Percentiles rank a stretch among this genome's conserved stretches.
Evolutionary conservation across 2,888 invertebrate genomes (phyloP).

Genomic region (Minunthozetes semirufus): DNA sequence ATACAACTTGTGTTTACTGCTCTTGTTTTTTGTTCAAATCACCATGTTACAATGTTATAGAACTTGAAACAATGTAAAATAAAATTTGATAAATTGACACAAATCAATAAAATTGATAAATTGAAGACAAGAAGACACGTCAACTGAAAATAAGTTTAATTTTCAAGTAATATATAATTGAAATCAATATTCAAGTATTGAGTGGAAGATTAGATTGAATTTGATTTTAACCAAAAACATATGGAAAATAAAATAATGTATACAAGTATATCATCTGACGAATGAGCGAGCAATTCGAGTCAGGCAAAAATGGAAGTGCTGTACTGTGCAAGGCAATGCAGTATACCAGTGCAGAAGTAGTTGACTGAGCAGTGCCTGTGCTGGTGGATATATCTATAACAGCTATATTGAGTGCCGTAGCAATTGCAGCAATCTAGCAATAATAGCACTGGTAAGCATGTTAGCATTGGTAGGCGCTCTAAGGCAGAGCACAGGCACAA

Average conservation of each 20-base stretch:
- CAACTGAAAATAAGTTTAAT: background rate
- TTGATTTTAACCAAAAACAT: background rate
- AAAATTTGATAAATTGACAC: background rate
- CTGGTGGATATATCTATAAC: too few relatives aligned
- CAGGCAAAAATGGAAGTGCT: too few relatives aligned
- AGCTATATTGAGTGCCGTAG: too few relatives aligned
- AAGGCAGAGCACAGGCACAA: background rate
- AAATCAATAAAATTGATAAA: background rate
- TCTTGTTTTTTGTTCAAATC: too few relatives aligned
- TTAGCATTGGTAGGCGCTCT: too few relatives aligned
- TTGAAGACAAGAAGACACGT: conserved; percentile 13
- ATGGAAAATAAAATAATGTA: background rate
- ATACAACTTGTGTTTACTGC: too few relatives aligned
- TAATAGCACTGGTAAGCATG: too few relatives aligned
- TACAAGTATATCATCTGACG: background rate
- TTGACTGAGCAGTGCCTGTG: too few relatives aligned
- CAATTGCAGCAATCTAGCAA: too few relatives aligned
- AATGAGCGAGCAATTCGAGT: conserved; percentile 9
- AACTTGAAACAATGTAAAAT: background rate
- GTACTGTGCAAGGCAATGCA: too few relatives aligned
- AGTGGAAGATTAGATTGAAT: conserved; percentile 8
- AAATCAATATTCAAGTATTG: background rate
- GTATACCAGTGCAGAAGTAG: too few relatives aligned
- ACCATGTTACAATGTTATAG: too few relatives aligned
- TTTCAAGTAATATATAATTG: background rate